Percentiles rank a stretch among this genome's conserved stretches.
These are phyloP conservation scores for Brachyopa scutellaris DNA, from an alignment of 2,888 invertebrate genomes.

Conservation along the genomic window DNA sequence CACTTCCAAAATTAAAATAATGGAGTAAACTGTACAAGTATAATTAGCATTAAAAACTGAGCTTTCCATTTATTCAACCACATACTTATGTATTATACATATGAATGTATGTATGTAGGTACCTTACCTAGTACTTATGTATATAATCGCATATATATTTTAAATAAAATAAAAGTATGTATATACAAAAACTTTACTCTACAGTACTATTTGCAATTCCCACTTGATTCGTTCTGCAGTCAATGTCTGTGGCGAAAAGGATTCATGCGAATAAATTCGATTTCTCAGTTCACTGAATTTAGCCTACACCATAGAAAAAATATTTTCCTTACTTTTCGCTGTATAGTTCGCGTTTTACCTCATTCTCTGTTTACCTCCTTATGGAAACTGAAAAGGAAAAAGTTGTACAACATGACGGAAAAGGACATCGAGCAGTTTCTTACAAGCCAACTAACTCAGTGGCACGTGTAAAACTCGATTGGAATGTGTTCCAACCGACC, in stretches of 20 bases:
- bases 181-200: no score
- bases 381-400: not conserved
- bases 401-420: not conserved
- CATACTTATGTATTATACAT: no score
- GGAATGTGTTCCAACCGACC: conserved; percentile 7
- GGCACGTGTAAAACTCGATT: conserved; percentile 25
- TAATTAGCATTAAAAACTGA: no score
- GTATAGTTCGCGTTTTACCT: conserved; percentile 6
- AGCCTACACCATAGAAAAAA: not conserved
- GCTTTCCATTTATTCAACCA: no score
- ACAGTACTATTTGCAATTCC: not conserved
- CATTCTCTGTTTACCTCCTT: not conserved
- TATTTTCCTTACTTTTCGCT: not conserved
- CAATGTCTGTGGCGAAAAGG: not conserved
- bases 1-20: no score
- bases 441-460: conserved; percentile 13
- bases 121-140: no score
- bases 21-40: no score
- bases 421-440: not conserved
- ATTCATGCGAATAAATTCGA: conserved; percentile 24
- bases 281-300: conserved; percentile 23
- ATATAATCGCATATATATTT: not conserved
- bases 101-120: no score
- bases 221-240: conserved; percentile 1
- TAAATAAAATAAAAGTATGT: not conserved